phyloP scores from a whole-genome alignment of 2,888 invertebrate genomes.

The Gnatocerus cornutus region DNA sequence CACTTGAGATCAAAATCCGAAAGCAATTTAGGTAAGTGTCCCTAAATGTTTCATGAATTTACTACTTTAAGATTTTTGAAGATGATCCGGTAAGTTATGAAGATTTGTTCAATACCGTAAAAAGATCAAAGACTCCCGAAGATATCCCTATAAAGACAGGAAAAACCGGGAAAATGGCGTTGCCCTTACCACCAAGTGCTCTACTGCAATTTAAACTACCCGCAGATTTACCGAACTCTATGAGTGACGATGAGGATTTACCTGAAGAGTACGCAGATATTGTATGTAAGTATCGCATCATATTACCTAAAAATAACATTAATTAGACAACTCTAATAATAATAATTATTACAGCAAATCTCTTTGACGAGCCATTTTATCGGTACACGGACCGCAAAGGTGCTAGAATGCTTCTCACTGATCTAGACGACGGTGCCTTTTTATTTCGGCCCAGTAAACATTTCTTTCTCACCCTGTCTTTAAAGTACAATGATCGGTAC shows the following conservation, averaged over 20 bases:
- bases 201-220: constrained; percentile 7
- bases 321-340: background rate
- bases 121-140: no score
- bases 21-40: background rate
- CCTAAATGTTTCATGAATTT: background rate
- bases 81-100: background rate
- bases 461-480: constrained; percentile 54
- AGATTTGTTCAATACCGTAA: background rate
- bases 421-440: constrained; percentile 56
- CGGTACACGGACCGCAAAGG: constrained; percentile 58
- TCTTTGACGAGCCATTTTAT: constrained; percentile 55
- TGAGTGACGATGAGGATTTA: constrained; percentile 13
- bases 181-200: constrained; percentile 37
- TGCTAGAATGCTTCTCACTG: constrained; percentile 54
- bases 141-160: background rate
- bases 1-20: background rate
- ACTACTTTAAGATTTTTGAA: background rate
- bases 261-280: constrained; percentile 29
- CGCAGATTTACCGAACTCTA: background rate
- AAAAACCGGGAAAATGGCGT: background rate
- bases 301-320: background rate
- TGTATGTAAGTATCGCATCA: constrained; percentile 23
- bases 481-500: constrained; percentile 52
- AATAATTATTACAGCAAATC: constrained; percentile 50
- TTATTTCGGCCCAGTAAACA: constrained; percentile 56